Evolutionary conservation across 2,797 vertebrate genomes (phyloP), one percentile per base, ranked within the genome.

Genomic region (Geotrypetes seraphini): DNA sequence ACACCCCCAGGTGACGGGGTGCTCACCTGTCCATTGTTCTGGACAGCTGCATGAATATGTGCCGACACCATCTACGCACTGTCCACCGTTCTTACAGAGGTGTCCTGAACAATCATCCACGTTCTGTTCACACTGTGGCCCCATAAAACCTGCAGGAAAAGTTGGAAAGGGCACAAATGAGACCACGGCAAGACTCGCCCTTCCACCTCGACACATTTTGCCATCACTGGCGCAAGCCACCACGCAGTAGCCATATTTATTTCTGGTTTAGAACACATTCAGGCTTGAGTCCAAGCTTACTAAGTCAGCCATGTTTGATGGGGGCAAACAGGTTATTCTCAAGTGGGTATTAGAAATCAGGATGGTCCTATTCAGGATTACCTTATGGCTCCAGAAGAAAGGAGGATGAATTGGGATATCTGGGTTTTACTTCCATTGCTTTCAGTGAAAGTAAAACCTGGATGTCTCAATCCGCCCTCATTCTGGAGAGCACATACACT

Each of bases 401-500:
- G n/a, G n/a, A n/a, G n/a, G n/a, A n/a, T n/a, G n/a, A n/a, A n/a
- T n/a, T n/a, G n/a, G n/a, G n/a, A n/a, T n/a, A n/a, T n/a, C n/a
- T n/a, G n/a, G n/a, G n/a, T n/a, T n/a, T n/a, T n/a, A n/a, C n/a
- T n/a, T n/a, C n/a, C n/a, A n/a, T n/a, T n/a, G n/a, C n/a, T n/a
- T n/a, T n/a, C n/a, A n/a, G n/a, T n/a, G n/a, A n/a, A n/a, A n/a
- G n/a, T n/a, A n/a, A n/a, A n/a, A n/a, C n/a, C n/a, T n/a, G n/a
- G n/a, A n/a, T n/a, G n/a, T n/a, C n/a, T n/a, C n/a, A n/a, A n/a
- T n/a, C n/a, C n/a, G n/a, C n/a, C n/a, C n/a, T n/a, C n/a, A n/a
- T n/a, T n/a, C 73, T 60, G 56, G 29, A 10, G 43, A 50, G n/a
- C 73, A 77, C 19, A 65, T 41, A 39, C 73, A 77, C n/a, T n/a